Evolutionary conservation across 2,113 vertebrate species (phyloP).

Genomic region (Atrichornis clamosus): DNA sequence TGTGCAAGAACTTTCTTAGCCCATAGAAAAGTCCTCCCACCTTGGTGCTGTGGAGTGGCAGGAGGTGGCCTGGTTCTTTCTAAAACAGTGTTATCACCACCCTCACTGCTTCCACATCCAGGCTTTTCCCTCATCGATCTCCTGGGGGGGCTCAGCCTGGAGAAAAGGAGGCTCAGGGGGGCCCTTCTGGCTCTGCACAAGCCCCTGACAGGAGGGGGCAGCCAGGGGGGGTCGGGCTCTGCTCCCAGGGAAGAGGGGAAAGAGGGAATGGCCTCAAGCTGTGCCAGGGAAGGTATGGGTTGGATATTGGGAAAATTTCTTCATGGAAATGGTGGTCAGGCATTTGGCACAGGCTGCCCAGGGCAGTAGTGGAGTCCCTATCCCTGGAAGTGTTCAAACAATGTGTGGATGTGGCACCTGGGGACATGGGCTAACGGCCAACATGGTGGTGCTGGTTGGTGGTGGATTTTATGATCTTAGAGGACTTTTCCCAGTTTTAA

Average conservation of each 20-base stretch:
- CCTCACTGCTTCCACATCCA: background rate
- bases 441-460: background rate
- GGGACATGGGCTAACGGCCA: background rate
- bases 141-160: background rate
- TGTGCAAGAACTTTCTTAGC: background rate
- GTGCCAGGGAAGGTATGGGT: rapidly evolving
- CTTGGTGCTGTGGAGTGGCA: background rate
- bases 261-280: rapidly evolving
- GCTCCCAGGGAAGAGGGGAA: background rate
- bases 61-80: background rate
- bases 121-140: background rate
- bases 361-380: background rate
- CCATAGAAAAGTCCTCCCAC: background rate
- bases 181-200: background rate
- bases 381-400: background rate
- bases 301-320: background rate
- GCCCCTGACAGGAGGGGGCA: background rate
- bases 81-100: background rate
- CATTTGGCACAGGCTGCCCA: background rate
- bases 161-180: background rate
- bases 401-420: background rate
- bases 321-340: background rate
- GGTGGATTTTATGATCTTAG: background rate
- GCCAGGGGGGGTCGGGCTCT: rapidly evolving
- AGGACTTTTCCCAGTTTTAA: background rate